A percentile compares a stretch with the other conserved stretches of the same genome.
phyloP scores from a whole-genome alignment of 2,797 vertebrate genomes.

The Platyrinchus mystaceus region DNA sequence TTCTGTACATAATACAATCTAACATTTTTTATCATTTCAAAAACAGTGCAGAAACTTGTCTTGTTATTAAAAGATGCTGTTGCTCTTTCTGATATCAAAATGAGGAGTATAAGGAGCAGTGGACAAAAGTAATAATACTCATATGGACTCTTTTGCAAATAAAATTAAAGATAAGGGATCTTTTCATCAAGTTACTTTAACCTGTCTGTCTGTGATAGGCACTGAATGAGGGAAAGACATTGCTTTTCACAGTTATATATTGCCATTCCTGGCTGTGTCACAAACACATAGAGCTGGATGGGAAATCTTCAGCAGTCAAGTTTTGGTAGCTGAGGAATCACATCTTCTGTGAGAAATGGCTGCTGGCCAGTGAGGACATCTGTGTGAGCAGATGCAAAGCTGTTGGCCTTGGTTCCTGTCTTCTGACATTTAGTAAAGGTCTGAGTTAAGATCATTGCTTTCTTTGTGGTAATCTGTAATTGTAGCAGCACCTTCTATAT shows the following conservation, averaged over 20 bases:
- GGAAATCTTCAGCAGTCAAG: neutral
- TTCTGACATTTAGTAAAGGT: constrained; percentile 18
- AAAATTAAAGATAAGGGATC: neutral
- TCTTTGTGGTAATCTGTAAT: constrained; percentile 1
- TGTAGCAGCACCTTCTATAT: neutral
- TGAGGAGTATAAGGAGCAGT: neutral
- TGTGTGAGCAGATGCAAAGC: constrained; percentile 28
- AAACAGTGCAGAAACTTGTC: neutral
- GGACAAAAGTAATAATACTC: neutral
- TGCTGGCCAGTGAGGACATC: constrained; percentile 3
- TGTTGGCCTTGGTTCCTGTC: neutral
- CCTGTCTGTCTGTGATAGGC: neutral
- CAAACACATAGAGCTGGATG: neutral
- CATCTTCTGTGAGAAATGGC: neutral
- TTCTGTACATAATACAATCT: neutral
- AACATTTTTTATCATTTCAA: neutral
- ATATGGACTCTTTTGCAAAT: neutral
- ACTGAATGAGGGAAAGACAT: neutral
- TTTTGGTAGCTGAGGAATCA: neutral
- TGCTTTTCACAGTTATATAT: neutral
- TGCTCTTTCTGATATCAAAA: neutral
- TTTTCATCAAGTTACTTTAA: neutral
- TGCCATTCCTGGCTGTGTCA: neutral
- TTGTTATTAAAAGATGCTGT: neutral
- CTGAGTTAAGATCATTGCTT: neutral